A percentile compares a stretch with the other conserved stretches of the same genome.
Conservation (phyloP, 2,888 invertebrate genomes). For the Synergus umbraculus region DNA sequence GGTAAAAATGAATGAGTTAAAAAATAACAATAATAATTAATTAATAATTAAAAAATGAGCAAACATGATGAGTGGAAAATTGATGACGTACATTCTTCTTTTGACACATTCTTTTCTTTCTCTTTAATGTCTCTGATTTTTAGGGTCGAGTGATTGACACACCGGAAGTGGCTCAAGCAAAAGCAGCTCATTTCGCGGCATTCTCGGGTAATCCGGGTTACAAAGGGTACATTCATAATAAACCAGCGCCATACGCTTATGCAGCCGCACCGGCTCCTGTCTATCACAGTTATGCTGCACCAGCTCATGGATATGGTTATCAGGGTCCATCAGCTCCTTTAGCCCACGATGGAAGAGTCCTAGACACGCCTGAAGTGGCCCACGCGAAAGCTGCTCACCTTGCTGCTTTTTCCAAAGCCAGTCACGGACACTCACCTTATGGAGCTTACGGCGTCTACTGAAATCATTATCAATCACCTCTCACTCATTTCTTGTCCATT, state of each 20-base stretch:
- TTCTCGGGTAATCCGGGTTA: conserved; percentile 12
- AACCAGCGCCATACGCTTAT: conserved; percentile 16
- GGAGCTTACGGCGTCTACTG: background rate
- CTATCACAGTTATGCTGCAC: conserved; percentile 45
- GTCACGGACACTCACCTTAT: conserved; percentile 6
- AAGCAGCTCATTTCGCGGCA: conserved; percentile 44
- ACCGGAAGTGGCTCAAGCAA: conserved; percentile 53
- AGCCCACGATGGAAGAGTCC: conserved; percentile 63
- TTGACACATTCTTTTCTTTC: too few species aligned
- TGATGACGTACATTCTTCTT: too few species aligned
- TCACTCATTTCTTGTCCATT: background rate
- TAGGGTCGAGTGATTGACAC: conserved; percentile 52
- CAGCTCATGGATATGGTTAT: conserved; percentile 54
- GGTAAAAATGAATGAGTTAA: too few species aligned
- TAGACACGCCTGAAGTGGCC: conserved; percentile 69
- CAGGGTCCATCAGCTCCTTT: conserved; percentile 68
- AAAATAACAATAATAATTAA: too few species aligned
- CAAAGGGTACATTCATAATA: background rate
- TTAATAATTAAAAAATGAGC: too few species aligned
- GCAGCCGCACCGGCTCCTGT: conserved; percentile 45
- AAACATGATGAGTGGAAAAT: too few species aligned
- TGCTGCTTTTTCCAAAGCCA: conserved; percentile 32
- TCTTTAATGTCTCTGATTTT: background rate
- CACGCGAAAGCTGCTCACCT: conserved; percentile 67
- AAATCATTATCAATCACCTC: background rate